Conservation (phyloP, 2,113 vertebrate genomes). For the Grallaria varia region DNA sequence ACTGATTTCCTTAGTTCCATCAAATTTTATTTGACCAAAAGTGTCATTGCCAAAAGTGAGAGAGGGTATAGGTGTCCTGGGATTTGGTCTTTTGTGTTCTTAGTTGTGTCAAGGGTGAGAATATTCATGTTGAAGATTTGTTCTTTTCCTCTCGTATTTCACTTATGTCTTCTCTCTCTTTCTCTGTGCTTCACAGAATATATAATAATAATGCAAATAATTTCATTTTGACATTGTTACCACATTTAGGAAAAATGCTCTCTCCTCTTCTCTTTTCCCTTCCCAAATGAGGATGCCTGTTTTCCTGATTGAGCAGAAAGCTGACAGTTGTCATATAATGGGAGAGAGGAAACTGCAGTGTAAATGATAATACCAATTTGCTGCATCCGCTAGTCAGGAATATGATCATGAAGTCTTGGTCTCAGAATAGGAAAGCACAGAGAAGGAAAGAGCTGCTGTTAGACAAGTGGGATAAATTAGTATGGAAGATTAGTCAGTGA, state of each 20-base stretch:
- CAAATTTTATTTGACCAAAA: background rate
- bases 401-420: slow-evolving; percentile 21
- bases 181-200: background rate
- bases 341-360: slow-evolving; percentile 37
- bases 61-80: accelerated
- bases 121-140: background rate
- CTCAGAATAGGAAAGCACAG: slow-evolving; percentile 51
- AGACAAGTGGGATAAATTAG: slow-evolving; percentile 59
- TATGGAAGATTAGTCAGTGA: slow-evolving; percentile 60
- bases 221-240: background rate
- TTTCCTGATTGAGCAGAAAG: slow-evolving; percentile 12
- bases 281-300: background rate
- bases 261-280: background rate
- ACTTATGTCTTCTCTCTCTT: background rate
- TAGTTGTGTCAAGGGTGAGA: background rate
- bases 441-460: slow-evolving; percentile 35
- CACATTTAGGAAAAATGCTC: background rate
- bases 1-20: background rate
- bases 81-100: background rate
- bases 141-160: background rate
- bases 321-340: background rate
- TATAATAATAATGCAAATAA: background rate
- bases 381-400: slow-evolving; percentile 32
- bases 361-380: slow-evolving; percentile 10
- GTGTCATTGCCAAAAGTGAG: background rate